A percentile compares a stretch with the other conserved stretches of the same genome.
These are phyloP conservation scores for Nomada ferruginata DNA, from an alignment of 2,888 invertebrate species.

Conservation along the genomic window DNA sequence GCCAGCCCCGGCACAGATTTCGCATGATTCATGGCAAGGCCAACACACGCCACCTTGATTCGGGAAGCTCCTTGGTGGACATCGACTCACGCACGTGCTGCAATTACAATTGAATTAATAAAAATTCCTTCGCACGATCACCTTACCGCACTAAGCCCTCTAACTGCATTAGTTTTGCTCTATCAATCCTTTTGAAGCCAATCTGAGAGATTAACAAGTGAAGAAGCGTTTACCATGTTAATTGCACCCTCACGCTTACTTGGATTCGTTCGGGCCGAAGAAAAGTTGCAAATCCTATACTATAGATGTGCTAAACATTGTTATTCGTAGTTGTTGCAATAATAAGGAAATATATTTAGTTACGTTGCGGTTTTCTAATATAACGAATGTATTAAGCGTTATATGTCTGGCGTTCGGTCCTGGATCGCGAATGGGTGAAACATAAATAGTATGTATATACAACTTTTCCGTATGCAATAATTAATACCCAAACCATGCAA, in stretches of 20 bases:
- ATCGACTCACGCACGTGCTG: conserved; percentile 93
- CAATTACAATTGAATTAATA: conserved; percentile 61
- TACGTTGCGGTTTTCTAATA: background rate
- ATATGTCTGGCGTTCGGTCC: too few species aligned
- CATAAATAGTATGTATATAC: background rate
- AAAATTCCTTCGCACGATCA: background rate
- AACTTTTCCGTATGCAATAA: background rate
- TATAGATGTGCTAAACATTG: background rate
- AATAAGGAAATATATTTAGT: background rate
- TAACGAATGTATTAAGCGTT: background rate
- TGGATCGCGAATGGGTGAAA: too few species aligned
- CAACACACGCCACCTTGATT: conserved; percentile 92
- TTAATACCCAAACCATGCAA: background rate
- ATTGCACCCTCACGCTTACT: background rate
- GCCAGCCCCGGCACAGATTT: conserved; percentile 94
- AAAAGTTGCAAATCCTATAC: background rate
- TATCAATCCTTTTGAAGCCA: background rate
- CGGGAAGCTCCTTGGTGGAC: conserved; percentile 93
- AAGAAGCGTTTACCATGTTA: conserved; percentile 12
- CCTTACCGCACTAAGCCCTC: conserved; percentile 1
- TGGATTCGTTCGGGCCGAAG: background rate
- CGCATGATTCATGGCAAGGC: conserved; percentile 95
- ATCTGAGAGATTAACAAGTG: background rate
- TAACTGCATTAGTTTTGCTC: background rate
- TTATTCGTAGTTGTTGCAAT: background rate